phyloP scores from a whole-genome alignment of 2,797 vertebrate species.

The Dromococcyx pavoninus region DNA sequence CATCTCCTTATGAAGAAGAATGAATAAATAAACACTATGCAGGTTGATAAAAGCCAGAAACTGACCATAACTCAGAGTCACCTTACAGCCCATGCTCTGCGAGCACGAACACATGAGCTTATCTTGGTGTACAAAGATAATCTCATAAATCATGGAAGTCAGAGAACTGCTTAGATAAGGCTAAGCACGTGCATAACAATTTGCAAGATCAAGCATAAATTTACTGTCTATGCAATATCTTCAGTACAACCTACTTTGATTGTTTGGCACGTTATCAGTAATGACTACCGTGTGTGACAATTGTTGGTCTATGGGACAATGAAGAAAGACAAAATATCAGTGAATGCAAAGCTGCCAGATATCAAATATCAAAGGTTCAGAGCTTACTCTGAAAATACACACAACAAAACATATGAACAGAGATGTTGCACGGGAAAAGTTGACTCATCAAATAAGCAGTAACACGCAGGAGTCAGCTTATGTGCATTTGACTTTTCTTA shows the following conservation, averaged over 20 bases:
- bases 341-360: background rate
- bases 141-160: background rate
- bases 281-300: background rate
- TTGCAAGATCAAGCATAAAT: background rate
- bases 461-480: background rate
- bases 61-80: background rate
- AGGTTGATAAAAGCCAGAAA: background rate
- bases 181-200: background rate
- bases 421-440: background rate
- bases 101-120: background rate
- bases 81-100: background rate
- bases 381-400: background rate
- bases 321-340: background rate
- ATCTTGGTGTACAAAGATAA: background rate
- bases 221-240: background rate
- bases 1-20: background rate
- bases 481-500: background rate
- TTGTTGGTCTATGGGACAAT: background rate
- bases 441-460: background rate
- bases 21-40: background rate
- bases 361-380: background rate
- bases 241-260: background rate
- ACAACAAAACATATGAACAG: background rate
- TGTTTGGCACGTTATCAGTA: background rate
- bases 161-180: background rate